phyloP scores from a whole-genome alignment of 2,797 vertebrate genomes.

The Bryconaethiops microstoma region DNA sequence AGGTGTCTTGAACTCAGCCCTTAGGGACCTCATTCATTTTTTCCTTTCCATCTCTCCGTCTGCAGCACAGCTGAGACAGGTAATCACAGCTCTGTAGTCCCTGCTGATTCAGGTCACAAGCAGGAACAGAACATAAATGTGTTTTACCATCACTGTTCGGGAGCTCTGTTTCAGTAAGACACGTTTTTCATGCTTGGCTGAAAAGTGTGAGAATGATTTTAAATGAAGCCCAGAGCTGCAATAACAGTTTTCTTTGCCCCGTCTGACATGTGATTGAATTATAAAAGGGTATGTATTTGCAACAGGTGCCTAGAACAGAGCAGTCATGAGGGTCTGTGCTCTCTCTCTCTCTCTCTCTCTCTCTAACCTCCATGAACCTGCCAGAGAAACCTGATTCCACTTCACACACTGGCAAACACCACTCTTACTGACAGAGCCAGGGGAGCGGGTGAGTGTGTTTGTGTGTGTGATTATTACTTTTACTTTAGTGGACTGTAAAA shows the following conservation, averaged over 20 bases:
- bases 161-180: background rate
- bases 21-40: background rate
- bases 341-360: conserved; percentile 70
- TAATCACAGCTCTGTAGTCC: background rate
- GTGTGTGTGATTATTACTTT: conserved; percentile 18
- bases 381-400: conserved; percentile 75
- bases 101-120: background rate
- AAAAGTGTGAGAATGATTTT: conserved; percentile 72
- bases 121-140: background rate
- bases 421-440: conserved; percentile 55
- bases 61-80: background rate
- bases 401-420: conserved; percentile 71
- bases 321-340: conserved; percentile 71
- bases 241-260: conserved; percentile 79
- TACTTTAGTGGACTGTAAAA: background rate
- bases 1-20: background rate
- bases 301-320: conserved; percentile 79
- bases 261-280: conserved; percentile 77
- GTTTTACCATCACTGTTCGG: background rate
- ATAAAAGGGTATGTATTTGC: conserved; percentile 77
- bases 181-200: conserved; percentile 57
- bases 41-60: background rate
- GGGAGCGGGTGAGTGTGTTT: conserved; percentile 24
- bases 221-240: conserved; percentile 70
- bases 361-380: conserved; percentile 77